These are phyloP conservation scores for Calycopis cecrops DNA, from an alignment of 1,140 invertebrate genomes.

Conservation along the genomic window DNA sequence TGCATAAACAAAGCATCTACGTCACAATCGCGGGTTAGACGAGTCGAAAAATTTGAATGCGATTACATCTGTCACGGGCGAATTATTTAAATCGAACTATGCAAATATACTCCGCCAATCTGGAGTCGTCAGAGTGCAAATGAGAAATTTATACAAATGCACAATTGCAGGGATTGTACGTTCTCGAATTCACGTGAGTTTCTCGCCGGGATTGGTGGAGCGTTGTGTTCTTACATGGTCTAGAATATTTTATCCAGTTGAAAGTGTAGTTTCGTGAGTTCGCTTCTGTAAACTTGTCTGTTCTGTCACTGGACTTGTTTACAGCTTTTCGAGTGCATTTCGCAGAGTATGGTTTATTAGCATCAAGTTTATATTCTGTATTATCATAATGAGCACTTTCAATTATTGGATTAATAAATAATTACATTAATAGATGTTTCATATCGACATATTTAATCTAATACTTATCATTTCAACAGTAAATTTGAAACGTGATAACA, in stretches of 20 bases:
- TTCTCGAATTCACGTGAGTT: neutral
- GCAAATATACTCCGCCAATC: slow-evolving; percentile 45
- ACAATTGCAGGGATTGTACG: slow-evolving; percentile 36
- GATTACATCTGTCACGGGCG: slow-evolving; percentile 45
- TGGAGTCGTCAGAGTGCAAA: slow-evolving; percentile 46
- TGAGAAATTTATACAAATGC: slow-evolving; percentile 62
- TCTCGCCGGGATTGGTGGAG: slow-evolving; percentile 1
- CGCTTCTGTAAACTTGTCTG: too few species aligned
- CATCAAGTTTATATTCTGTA: too few species aligned
- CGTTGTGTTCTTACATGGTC: slow-evolving; percentile 9
- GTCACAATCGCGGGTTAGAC: neutral
- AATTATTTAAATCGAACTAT: slow-evolving; percentile 60
- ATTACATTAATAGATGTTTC: too few species aligned
- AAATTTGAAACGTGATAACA: too few species aligned
- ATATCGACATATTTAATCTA: too few species aligned
- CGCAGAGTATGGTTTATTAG: too few species aligned
- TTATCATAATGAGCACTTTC: too few species aligned
- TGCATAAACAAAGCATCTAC: slow-evolving; percentile 30
- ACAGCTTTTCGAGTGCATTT: too few species aligned
- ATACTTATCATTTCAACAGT: too few species aligned
- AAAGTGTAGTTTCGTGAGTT: neutral
- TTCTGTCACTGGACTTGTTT: too few species aligned
- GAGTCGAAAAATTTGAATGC: slow-evolving; percentile 39
- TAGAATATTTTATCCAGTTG: slow-evolving; percentile 5
- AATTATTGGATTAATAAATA: too few species aligned